Evolutionary conservation across 1,140 invertebrate genomes (phyloP).

Genomic region (Aphelinus certus): DNA sequence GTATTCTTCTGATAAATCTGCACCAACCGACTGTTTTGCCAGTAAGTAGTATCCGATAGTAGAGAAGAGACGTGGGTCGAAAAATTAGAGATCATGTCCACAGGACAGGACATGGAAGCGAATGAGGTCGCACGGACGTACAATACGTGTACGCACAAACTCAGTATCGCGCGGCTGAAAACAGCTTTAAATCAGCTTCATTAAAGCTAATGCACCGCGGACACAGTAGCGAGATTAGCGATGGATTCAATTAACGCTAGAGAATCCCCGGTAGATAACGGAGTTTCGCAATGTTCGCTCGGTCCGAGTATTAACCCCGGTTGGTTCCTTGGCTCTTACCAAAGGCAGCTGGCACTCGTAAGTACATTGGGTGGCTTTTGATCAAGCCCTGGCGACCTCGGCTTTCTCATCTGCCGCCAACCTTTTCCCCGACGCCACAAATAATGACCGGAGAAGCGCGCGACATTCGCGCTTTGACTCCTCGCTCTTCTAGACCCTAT

Average conservation of each 20-base stretch:
- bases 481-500: not conserved
- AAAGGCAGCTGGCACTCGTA: not conserved
- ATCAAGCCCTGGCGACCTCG: not conserved
- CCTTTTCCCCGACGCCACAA: not conserved
- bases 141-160: not conserved
- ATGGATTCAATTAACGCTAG: slow-evolving; percentile 28
- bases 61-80: not conserved
- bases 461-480: not conserved
- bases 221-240: slow-evolving; percentile 2
- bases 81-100: not conserved
- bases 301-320: not conserved
- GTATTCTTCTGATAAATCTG: no score
- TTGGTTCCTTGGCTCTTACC: not conserved
- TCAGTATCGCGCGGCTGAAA: not conserved
- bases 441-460: not conserved
- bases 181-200: slow-evolving; percentile 18
- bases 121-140: not conserved
- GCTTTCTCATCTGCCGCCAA: not conserved
- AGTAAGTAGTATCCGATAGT: not conserved
- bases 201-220: slow-evolving; percentile 13
- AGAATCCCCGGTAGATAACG: not conserved
- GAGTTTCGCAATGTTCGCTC: not conserved
- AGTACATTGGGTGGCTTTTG: no score
- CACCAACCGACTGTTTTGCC: no score
- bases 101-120: not conserved